Conservation (phyloP, 1,140 invertebrate species). For the Hylaeus volcanicus region DNA sequence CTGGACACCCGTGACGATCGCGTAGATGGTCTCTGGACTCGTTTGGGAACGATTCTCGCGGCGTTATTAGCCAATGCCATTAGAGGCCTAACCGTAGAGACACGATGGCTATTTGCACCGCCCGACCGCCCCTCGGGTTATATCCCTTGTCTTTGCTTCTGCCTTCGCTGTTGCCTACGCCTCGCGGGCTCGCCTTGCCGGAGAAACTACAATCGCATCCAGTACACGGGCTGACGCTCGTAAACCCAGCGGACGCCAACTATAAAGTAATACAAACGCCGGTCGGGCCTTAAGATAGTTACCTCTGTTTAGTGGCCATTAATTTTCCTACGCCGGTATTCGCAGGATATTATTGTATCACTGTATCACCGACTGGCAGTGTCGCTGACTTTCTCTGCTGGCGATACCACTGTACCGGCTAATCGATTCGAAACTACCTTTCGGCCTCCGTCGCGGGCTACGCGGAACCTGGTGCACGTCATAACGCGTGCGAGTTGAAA, state of each 20-base stretch:
- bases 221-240: conserved; percentile 49
- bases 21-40: conserved; percentile 1
- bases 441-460: background rate
- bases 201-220: conserved; percentile 18
- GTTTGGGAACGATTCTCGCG: background rate
- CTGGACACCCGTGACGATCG: background rate
- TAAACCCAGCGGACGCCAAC: conserved; percentile 71
- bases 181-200: background rate
- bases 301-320: conserved; percentile 71
- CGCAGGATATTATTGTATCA: conserved; percentile 41
- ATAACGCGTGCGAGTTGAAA: too few relatives aligned
- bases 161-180: background rate
- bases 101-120: conserved; percentile 41
- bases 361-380: conserved; percentile 4
- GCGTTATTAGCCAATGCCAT: conserved; percentile 64
- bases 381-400: background rate
- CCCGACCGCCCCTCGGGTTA: background rate
- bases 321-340: conserved; percentile 63
- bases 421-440: background rate
- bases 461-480: too few relatives aligned
- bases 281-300: conserved; percentile 63
- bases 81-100: conserved; percentile 53
- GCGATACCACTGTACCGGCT: background rate
- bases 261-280: conserved; percentile 74
- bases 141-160: conserved; percentile 4